Evolutionary conservation across 2,797 vertebrate species (phyloP), one percentile per base, ranked within the genome.

Genomic region (Betta splendens): DNA sequence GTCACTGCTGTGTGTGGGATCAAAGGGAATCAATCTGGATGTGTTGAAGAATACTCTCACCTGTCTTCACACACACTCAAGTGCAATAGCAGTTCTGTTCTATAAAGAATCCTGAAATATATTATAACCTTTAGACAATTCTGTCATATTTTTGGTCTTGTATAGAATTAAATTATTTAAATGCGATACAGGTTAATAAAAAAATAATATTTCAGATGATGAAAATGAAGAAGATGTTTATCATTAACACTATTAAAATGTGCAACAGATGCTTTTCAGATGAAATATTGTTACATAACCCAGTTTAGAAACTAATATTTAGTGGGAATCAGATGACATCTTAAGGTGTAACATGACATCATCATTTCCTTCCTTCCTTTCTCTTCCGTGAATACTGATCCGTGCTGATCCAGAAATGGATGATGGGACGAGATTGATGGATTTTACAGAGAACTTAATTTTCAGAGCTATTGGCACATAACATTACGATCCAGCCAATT

Each of bases 381-480:
- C n/a, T n/a, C n/a, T n/a, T n/a, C 29, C 49, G 20, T 55, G 64
- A 60, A 59, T 15, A 49, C 11, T 35, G 35, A 35, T 17, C 68
- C 57, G 49, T 64, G 70, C 43, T 66, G 72, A 74, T 74, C 62
- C 72, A 62, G 61, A 80, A 65, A 83, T n/a, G 65, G 45, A 72
- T 66, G 66, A 56, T 25, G 37, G 59, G 54, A 76, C 71, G 49
- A 79, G 46, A 69, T 61, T 50, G 39, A 71, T 77, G 40, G 63
- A 37, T 66, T 69, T 66, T 29, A 61, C 28, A 28, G 12, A 36
- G 13, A 72, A 69, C 69, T 56, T 51, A 48, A 86, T 84, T 67
- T 84, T 73, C 71, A 62, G 52, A 80, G 51, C 55, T 80, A 83
- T 62, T 73, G 75, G 67, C 60, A 81, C 71, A 76, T 76, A 63